phyloP scores from a whole-genome alignment of 2,113 vertebrate genomes.

The Myiopsitta monachus region DNA sequence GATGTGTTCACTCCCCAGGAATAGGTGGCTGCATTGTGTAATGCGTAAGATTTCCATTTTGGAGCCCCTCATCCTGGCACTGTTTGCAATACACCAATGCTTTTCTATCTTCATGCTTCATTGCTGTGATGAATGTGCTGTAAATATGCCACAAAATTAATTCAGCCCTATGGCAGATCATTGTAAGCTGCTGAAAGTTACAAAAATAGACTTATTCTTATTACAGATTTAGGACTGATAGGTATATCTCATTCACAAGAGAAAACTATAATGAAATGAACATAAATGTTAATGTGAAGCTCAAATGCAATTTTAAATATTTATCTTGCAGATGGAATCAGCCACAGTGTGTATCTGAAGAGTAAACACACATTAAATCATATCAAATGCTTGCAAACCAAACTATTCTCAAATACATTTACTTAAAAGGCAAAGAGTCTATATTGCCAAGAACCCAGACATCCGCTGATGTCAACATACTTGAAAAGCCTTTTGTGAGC shows the following conservation, averaged over 20 bases:
- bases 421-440: constrained; percentile 47
- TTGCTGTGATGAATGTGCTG: constrained; percentile 7
- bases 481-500: not conserved
- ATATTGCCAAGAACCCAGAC: not conserved
- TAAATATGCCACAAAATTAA: constrained; percentile 29
- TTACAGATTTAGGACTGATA: constrained; percentile 61
- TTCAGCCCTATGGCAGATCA: constrained; percentile 48
- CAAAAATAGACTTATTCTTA: constrained; percentile 52
- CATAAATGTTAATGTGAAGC: constrained; percentile 70
- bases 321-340: constrained; percentile 72
- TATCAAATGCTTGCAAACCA: constrained; percentile 60
- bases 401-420: constrained; percentile 60
- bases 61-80: not conserved
- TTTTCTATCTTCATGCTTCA: not conserved
- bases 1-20: not conserved
- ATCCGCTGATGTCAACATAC: not conserved
- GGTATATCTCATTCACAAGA: constrained; percentile 64
- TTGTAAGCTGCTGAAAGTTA: constrained; percentile 25
- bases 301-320: constrained; percentile 71
- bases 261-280: constrained; percentile 63
- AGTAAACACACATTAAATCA: constrained; percentile 69
- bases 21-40: not conserved
- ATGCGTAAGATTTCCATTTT: not conserved
- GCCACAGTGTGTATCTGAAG: constrained; percentile 59
- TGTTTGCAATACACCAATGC: not conserved